Evolutionary conservation across 2,113 vertebrate species (phyloP), one percentile per base, ranked within the genome.

Genomic region (Xenus cinereus): DNA sequence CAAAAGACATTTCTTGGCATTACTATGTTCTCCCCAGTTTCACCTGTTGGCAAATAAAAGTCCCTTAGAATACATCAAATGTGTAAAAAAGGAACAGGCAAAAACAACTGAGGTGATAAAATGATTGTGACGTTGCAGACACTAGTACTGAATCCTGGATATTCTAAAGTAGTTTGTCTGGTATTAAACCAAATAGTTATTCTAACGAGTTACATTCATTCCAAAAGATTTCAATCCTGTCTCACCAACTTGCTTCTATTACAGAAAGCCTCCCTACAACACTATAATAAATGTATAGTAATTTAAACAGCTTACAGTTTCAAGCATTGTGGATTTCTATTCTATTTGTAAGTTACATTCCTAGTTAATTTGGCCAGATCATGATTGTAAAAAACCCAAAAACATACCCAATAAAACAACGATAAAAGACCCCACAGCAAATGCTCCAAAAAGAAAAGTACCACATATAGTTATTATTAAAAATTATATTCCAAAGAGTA

Each of bases 391-490:
- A 96, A 92, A 78, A 33, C 64, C 51, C 20, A 17, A 54, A 46
- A 75, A 30, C 22, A 15, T 11, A 64, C n/a, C 33, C 66, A 72
- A 35, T 21, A 71, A 81, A 84, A 74, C 35, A 86, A 91, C 30
- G 91, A 87, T 28, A 80, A 53, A 85, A 94, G 45, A 86, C 35
- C 64, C 60, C 72, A 74, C 12, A 90, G 89, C 91, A 98, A 98
- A 97, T 94, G 95, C 68, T 97, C 90, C 83, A 96, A 95, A 95
- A 97, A 91, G 74, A 95, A 94, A 97, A 94, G 89, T 97, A 98
- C 97, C 97, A 97, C 85, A 83, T 84, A 93, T 41, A 97, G 76
- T 92, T 86, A 93, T 72, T 97, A 82, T 92, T 95, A 91, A 97
- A 78, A 94, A 92, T 71, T 97, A 62, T 83, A 95, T 84, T 93